Evolutionary conservation across 1,140 invertebrate species (phyloP).

Genomic region (Spodoptera frugiperda): DNA sequence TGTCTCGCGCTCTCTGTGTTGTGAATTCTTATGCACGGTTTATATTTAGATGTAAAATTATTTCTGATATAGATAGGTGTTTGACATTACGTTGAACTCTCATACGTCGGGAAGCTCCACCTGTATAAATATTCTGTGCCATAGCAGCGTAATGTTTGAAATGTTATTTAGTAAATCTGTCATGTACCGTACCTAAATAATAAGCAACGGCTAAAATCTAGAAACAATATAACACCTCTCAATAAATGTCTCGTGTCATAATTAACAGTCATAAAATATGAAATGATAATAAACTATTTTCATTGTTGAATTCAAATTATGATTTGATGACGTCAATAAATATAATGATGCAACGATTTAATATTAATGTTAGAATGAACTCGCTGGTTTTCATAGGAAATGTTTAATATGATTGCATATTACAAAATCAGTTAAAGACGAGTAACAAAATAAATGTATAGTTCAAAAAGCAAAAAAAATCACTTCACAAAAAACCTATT

Average conservation of each 20-base stretch:
- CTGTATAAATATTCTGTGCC: constrained; percentile 76
- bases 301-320: too few species aligned
- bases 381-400: too few species aligned
- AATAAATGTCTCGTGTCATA: not conserved
- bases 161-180: constrained; percentile 20
- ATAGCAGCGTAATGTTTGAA: constrained; percentile 31
- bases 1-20: constrained; percentile 84
- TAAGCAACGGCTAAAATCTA: not conserved
- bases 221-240: not conserved
- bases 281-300: too few species aligned
- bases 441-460: too few species aligned
- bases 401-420: too few species aligned
- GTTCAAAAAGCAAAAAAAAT: too few species aligned
- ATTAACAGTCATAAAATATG: not conserved
- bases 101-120: constrained; percentile 83
- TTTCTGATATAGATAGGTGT: constrained; percentile 86
- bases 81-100: constrained; percentile 86
- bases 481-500: too few species aligned
- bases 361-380: too few species aligned
- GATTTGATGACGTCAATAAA: not conserved
- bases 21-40: constrained; percentile 85
- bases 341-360: not conserved
- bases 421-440: too few species aligned
- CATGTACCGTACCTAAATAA: constrained; percentile 15
- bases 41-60: constrained; percentile 85